These are phyloP conservation scores for Bujurquina vittata DNA, from an alignment of 2,113 vertebrate genomes.

Conservation along the genomic window DNA sequence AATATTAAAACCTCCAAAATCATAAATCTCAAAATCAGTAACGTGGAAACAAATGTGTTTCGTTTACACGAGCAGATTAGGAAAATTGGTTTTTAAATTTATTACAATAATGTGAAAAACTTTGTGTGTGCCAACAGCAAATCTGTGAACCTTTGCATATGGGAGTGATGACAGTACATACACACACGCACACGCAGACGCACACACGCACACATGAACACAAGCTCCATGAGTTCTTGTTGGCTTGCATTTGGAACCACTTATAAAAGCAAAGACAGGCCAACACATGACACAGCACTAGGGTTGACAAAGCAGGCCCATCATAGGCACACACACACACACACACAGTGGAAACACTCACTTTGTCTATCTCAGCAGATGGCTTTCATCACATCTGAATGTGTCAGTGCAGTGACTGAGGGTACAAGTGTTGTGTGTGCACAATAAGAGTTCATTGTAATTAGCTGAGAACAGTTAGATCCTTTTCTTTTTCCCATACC, in stretches of 20 bases:
- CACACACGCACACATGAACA: conserved; percentile 21
- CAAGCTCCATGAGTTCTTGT: conserved; percentile 10
- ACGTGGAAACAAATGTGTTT: background rate
- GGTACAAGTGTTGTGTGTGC: conserved; percentile 38
- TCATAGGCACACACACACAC: background rate
- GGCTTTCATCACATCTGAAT: conserved; percentile 75
- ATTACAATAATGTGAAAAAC: conserved; percentile 42
- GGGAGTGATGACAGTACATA: conserved; percentile 36
- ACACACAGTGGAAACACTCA: conserved; percentile 62
- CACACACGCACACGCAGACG: background rate
- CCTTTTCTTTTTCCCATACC: conserved; percentile 14
- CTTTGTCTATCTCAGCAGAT: conserved; percentile 74
- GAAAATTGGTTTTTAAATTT: conserved; percentile 25
- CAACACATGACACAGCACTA: conserved; percentile 63
- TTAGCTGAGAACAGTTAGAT: background rate
- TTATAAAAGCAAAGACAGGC: conserved; percentile 62
- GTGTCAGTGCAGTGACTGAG: conserved; percentile 57
- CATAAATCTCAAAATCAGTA: background rate
- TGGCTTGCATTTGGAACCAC: conserved; percentile 49
- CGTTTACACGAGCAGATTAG: background rate
- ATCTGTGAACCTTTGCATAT: conserved; percentile 21
- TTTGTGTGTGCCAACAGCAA: conserved; percentile 28
- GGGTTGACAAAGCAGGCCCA: conserved; percentile 65
- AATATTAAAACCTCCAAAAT: background rate
- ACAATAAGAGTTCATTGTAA: conserved; percentile 29